Conservation (phyloP, 1,140 invertebrate genomes). For the Micrasema minimum region DNA sequence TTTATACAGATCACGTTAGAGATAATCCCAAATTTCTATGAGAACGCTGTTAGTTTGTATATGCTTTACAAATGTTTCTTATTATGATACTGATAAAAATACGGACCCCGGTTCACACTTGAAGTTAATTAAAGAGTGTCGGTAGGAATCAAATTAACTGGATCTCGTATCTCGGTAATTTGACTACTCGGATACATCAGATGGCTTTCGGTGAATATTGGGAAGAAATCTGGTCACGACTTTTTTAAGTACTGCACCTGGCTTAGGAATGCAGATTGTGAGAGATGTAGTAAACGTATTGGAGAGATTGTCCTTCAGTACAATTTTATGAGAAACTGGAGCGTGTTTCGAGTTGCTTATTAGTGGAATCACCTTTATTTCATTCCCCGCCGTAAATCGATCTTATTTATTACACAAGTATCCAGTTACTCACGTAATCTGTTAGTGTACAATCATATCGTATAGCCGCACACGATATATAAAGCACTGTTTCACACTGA, state of each 20-base stretch:
- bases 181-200: too few relatives aligned
- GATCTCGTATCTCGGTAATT: constrained; percentile 8
- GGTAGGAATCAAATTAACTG: constrained; percentile 24
- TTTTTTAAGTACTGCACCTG: constrained; percentile 19
- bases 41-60: not conserved
- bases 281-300: not conserved
- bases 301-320: constrained; percentile 16
- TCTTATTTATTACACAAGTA: too few relatives aligned
- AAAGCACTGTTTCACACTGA: too few relatives aligned
- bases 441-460: too few relatives aligned
- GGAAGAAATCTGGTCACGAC: constrained; percentile 29
- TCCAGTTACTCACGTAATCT: too few relatives aligned
- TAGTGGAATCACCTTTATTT: not conserved
- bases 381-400: too few relatives aligned
- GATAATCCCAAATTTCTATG: constrained; percentile 5
- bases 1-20: constrained; percentile 6
- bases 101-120: constrained; percentile 16
- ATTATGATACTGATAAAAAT: constrained; percentile 16
- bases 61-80: constrained; percentile 14
- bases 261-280: constrained; percentile 23
- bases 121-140: constrained; percentile 26
- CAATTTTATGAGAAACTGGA: not conserved
- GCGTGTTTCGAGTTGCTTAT: constrained; percentile 1
- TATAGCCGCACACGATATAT: too few relatives aligned
- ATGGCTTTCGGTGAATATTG: constrained; percentile 13